A percentile compares a stretch with the other conserved stretches of the same genome.
Evolutionary conservation across 37 sponge, comb jelly and placozoan species (phyloP).

Genomic region (Aphrocallistes beatrix): DNA sequence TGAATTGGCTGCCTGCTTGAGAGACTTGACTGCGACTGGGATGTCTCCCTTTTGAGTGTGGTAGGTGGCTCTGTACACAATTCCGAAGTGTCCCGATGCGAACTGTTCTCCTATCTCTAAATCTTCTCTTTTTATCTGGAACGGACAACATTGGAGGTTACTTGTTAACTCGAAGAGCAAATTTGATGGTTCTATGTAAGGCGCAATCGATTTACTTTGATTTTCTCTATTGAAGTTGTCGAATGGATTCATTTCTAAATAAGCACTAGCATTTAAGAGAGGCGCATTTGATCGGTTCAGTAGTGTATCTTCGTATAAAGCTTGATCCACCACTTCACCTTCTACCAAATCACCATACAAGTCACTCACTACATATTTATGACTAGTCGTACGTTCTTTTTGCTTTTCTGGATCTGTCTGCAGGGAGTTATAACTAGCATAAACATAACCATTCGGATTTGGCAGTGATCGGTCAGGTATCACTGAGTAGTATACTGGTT

Average conservation of each 20-base stretch:
- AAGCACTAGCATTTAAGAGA: background rate
- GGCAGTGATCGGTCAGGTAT: background rate
- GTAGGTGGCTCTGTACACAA: slow-evolving; percentile 10
- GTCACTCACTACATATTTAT: background rate
- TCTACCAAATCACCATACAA: background rate
- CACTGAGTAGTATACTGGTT: background rate
- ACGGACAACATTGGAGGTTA: background rate
- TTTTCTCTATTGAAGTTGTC: background rate
- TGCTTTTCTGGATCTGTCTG: background rate
- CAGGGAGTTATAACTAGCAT: background rate
- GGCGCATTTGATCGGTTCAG: background rate
- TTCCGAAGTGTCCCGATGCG: background rate
- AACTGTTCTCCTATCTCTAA: background rate
- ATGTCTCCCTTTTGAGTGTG: background rate
- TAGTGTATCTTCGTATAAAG: background rate
- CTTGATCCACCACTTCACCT: background rate
- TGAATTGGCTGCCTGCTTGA: background rate
- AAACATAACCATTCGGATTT: no score
- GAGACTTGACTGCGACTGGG: background rate
- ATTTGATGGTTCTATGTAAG: background rate
- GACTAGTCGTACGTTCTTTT: no score
- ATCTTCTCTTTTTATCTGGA: background rate
- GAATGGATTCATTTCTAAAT: background rate
- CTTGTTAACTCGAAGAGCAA: background rate
- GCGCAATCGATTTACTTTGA: no score